These are phyloP conservation scores for Drepanosiphum platanoidis DNA, from an alignment of 2,888 invertebrate genomes.

Conservation along the genomic window DNA sequence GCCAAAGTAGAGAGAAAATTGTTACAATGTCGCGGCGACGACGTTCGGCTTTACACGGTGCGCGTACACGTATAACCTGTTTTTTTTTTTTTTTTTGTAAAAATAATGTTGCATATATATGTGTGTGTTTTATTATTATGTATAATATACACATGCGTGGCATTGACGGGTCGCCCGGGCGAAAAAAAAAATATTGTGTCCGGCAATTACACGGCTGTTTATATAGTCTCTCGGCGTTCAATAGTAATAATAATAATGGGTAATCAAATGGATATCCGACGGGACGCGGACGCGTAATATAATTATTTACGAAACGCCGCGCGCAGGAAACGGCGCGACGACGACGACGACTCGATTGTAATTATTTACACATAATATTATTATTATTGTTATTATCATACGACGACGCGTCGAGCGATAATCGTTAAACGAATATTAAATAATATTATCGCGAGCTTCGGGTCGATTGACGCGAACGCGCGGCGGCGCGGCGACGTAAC, in stretches of 20 bases:
- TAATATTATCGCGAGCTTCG: too few species aligned
- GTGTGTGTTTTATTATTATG: constrained; percentile 34
- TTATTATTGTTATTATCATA: too few species aligned
- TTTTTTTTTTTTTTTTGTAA: constrained; percentile 59
- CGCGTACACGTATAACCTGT: constrained; percentile 50
- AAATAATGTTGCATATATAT: constrained; percentile 48
- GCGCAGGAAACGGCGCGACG: neutral
- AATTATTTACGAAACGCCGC: neutral
- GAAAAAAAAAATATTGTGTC: constrained; percentile 35
- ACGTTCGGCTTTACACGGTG: neutral
- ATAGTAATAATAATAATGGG: too few species aligned
- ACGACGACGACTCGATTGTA: too few species aligned
- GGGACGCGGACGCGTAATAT: neutral
- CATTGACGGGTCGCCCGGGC: constrained; percentile 36
- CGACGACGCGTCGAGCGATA: too few species aligned
- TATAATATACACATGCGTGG: constrained; percentile 32
- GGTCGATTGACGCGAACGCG: too few species aligned
- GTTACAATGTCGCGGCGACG: constrained; percentile 59
- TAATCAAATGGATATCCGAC: constrained; percentile 10
- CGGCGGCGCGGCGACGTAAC: too few species aligned
- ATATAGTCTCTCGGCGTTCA: constrained; percentile 30
- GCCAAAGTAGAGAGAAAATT: constrained; percentile 52
- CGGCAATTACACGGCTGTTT: constrained; percentile 57
- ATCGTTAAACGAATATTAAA: too few species aligned
- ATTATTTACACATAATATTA: too few species aligned